These are phyloP conservation scores for Harlomillsia oculata DNA, from an alignment of 1,140 invertebrate species.

Conservation along the genomic window DNA sequence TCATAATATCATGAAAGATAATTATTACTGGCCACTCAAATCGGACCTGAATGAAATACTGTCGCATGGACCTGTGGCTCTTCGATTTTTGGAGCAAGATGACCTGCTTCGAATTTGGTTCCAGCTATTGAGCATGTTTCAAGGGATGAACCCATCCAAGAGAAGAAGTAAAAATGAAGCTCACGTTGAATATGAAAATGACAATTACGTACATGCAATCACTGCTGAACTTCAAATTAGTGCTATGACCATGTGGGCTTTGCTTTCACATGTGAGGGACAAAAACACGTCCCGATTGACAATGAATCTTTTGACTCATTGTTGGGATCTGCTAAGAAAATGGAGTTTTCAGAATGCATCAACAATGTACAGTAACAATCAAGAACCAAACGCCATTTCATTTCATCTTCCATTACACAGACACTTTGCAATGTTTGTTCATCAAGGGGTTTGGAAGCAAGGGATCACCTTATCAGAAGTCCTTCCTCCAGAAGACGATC, in stretches of 20 bases:
- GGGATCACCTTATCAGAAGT: conserved; percentile 63
- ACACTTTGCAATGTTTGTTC: conserved; percentile 82
- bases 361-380: conserved; percentile 42
- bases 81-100: conserved; percentile 76
- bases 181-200: conserved; percentile 93
- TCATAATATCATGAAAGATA: conserved; percentile 84
- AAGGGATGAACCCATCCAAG: conserved; percentile 52
- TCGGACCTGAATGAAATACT: conserved; percentile 95
- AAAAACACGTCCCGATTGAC: conserved; percentile 59
- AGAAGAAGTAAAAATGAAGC: neutral
- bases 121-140: conserved; percentile 81
- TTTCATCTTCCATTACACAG: conserved; percentile 92
- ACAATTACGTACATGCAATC: conserved; percentile 91
- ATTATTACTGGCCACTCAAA: conserved; percentile 85
- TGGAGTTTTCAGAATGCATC: conserved; percentile 47
- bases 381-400: conserved; percentile 71
- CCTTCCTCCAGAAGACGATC: conserved; percentile 61
- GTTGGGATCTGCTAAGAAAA: conserved; percentile 61
- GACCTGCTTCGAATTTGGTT: conserved; percentile 86
- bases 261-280: conserved; percentile 74
- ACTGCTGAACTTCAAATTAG: conserved; percentile 90
- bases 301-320: conserved; percentile 59
- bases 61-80: conserved; percentile 76
- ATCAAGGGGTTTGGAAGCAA: conserved; percentile 74
- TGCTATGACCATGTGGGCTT: conserved; percentile 91